phyloP scores from a whole-genome alignment of 2,113 vertebrate genomes.

The Vireo altiloquus region DNA sequence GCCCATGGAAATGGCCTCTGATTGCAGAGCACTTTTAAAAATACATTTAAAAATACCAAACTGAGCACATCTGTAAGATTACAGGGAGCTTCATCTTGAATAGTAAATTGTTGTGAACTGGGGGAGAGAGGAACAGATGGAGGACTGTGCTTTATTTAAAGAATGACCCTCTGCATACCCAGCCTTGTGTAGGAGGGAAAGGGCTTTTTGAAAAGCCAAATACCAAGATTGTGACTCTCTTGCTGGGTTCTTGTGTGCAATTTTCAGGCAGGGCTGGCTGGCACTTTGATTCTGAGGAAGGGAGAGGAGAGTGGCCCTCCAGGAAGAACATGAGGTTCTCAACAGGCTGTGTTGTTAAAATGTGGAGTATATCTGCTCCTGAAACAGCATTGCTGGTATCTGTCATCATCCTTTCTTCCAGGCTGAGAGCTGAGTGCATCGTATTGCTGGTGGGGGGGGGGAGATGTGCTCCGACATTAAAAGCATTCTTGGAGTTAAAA shows the following conservation, averaged over 20 bases:
- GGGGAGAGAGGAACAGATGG: slow-evolving; percentile 38
- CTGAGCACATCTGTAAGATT: slow-evolving; percentile 69
- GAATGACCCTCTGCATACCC: slow-evolving; percentile 42
- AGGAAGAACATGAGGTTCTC: slow-evolving; percentile 58
- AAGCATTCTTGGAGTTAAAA: slow-evolving; percentile 45
- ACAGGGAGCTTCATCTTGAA: slow-evolving; percentile 66
- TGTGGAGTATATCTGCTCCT: slow-evolving; percentile 47
- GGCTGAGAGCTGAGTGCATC: slow-evolving; percentile 28
- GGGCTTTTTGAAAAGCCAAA: slow-evolving; percentile 57
- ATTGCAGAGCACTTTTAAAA: slow-evolving; percentile 72
- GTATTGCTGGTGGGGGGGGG: background rate
- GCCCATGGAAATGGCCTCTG: slow-evolving; percentile 67
- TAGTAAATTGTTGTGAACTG: slow-evolving; percentile 72
- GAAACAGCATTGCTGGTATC: background rate
- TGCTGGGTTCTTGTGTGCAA: slow-evolving; percentile 56
- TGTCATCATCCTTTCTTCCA: background rate
- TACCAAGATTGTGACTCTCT: slow-evolving; percentile 57
- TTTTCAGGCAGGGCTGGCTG: slow-evolving; percentile 47
- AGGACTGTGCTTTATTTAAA: slow-evolving; percentile 50
- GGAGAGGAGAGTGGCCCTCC: slow-evolving; percentile 53
- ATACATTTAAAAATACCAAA: slow-evolving; percentile 68
- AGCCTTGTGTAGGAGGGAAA: slow-evolving; percentile 59
- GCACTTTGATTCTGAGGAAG: slow-evolving; percentile 43
- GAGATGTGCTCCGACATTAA: slow-evolving; percentile 10
- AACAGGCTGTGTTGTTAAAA: slow-evolving; percentile 51